Evolutionary conservation across 1,140 invertebrate genomes (phyloP).

Genomic region (Batillaria attramentaria): DNA sequence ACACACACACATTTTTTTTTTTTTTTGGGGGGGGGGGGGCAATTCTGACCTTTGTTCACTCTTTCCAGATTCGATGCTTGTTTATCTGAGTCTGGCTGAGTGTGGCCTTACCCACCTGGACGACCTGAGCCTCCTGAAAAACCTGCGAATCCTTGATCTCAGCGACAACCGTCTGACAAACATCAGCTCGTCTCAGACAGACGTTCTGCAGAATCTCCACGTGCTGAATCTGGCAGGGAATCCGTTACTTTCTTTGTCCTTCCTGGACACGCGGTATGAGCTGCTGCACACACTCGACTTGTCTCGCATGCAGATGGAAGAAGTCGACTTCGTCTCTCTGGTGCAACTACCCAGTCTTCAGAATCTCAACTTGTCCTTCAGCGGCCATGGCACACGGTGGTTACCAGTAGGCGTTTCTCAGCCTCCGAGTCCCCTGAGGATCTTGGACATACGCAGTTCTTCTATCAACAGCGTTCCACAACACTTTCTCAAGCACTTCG

Average conservation of each 20-base stretch:
- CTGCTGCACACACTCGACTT: neutral
- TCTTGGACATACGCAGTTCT: slow-evolving; percentile 10
- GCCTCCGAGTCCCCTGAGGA: slow-evolving; percentile 17
- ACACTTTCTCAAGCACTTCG: neutral
- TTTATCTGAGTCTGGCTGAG: neutral
- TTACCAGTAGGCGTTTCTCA: neutral
- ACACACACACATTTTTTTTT: slow-evolving; percentile 32
- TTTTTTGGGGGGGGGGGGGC: too few relatives aligned
- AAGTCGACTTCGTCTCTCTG: neutral
- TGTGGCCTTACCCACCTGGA: neutral
- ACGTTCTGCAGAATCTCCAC: neutral
- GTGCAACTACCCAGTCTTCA: neutral
- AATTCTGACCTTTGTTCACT: neutral
- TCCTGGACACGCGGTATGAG: neutral
- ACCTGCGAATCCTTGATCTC: slow-evolving; percentile 1
- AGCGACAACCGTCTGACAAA: neutral
- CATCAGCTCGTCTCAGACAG: neutral
- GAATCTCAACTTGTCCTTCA: slow-evolving; percentile 6
- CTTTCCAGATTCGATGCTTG: slow-evolving; percentile 4
- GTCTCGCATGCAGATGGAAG: neutral
- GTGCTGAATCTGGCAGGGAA: neutral
- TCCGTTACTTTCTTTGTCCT: slow-evolving; percentile 24
- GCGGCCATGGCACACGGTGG: slow-evolving; percentile 12
- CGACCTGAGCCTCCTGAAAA: neutral
- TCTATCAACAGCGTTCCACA: neutral